Evolutionary conservation across 2,113 vertebrate genomes (phyloP), one percentile per base, ranked within the genome.

Genomic region (Excalfactoria chinensis): DNA sequence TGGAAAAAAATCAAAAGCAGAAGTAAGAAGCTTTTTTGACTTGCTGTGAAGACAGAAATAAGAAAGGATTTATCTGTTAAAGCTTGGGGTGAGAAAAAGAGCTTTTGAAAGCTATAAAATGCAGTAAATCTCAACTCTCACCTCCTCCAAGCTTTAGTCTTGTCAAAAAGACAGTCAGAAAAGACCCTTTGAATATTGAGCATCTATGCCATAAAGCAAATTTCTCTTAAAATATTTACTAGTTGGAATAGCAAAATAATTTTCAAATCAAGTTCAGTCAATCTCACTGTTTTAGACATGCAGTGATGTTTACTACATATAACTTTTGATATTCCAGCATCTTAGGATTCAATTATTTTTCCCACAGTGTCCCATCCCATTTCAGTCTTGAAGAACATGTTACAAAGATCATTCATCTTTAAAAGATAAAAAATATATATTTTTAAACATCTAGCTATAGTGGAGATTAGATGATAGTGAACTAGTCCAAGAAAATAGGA

Each of bases 1-100:
- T 55, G 75, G 46, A 43, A 73, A 95, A 92, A 92, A 62, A 37
- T 72, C 49, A 77, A 85, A 92, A 77, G 32, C 32, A 73, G 44
- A 58, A 76, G 49, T 51, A 59, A 43, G 91, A 88, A 74, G 13
- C 11, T 60, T 70, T 92, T 92, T 84, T 90, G 0, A 63, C 53
- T 92, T 87, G 16, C 41, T 91, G 14, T 76, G 82, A 90, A 89
- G 74, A 60, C 7, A 90, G 43, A 91, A 48, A 18, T 46, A 43
- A 40, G 28, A 15, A 78, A 85, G 4, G 16, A 30, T 67, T 86
- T 85, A 73, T 90, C 43, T 92, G 6, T 60, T 90, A 67, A 93
- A 85, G 26, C 6, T 70, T 75, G 35, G 21, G 22, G 34, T 17
- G 80, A 90, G 19, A 58, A 73, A 91, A 80, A 51, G 8, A 76